Conservation (phyloP, 2,797 vertebrate species). For the Orientallactaga sibirica region DNA sequence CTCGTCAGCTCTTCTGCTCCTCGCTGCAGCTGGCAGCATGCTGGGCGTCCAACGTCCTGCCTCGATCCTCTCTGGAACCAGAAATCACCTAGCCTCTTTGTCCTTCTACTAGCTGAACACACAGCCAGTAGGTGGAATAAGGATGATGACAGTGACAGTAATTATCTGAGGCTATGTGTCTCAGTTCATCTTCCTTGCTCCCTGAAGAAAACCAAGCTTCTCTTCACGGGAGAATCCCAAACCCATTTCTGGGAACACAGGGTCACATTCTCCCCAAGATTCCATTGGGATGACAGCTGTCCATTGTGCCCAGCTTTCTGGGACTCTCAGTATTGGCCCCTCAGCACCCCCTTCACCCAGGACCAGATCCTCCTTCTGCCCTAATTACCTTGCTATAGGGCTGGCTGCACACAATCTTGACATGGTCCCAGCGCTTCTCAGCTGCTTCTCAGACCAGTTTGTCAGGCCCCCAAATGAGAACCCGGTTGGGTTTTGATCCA, state of each 20-base stretch:
- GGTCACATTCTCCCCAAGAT: background rate
- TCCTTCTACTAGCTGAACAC: background rate
- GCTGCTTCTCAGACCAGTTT: constrained; percentile 92
- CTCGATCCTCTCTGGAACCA: background rate
- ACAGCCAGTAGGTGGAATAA: too few relatives aligned
- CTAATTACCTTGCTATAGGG: constrained; percentile 93
- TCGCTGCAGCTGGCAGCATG: background rate
- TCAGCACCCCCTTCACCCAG: background rate
- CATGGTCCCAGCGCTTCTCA: constrained; percentile 94
- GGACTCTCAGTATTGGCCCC: background rate
- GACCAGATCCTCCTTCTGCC: background rate
- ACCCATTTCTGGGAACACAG: background rate
- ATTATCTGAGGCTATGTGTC: background rate
- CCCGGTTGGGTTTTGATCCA: constrained; percentile 91
- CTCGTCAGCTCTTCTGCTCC: background rate
- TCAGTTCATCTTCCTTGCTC: background rate
- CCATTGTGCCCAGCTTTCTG: background rate
- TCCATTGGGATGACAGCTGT: background rate
- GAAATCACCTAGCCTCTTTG: background rate
- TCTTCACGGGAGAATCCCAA: background rate
- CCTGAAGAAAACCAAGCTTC: background rate
- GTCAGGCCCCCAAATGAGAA: constrained; percentile 92
- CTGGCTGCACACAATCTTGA: constrained; percentile 95
- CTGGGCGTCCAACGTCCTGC: background rate
- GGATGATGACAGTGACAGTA: too few relatives aligned